Evolutionary conservation across 2,888 invertebrate species (phyloP), one percentile per base, ranked within the genome.

Genomic region (Erebia ligea): DNA sequence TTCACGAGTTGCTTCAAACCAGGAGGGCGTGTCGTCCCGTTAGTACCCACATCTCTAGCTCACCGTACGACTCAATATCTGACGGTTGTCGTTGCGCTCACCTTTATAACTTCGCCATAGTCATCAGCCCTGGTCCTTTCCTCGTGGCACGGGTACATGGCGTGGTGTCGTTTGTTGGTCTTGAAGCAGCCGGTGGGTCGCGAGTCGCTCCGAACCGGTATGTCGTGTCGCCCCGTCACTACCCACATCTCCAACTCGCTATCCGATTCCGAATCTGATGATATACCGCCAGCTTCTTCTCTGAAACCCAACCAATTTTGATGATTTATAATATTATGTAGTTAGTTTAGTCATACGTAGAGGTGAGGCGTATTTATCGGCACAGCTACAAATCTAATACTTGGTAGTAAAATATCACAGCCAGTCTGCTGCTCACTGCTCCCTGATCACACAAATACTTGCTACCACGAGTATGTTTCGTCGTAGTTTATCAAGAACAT

Each of bases 111-210:
- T 90, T 99, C 99, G 0, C 99, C 99, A 84, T 99, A 99, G 85
- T 99, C 99, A 81, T 99, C 99, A 82, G 95, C 95, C 85, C 98
- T 96, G 42, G 98, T 95, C 84, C 98, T 96, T 73, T 99, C 98
- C 86, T 99, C 99, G 61, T 96, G 95, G 84, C 96, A 97, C 1
- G 99, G 99, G 90, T 97, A 99, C 98, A 99, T 99, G 0, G 99
- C 99, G 87, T 98, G 97, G 80, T 98, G 97, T 69, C 98, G 97
- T 90, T 98, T 68, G 98, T 97, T 77, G 94, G 95, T 78, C 95
- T 95, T 84, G 87, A 92, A 92, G 84, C 88, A 92, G 67, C 91
- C 91, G 0, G 79, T 69, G n/a, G 89, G 81, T 88, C 95, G 78
- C 89, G 95, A 62, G 94, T 95, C 91, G 71, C 95, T 95, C 40